A percentile compares a stretch with the other conserved stretches of the same genome.
Conservation (phyloP, 2,888 invertebrate species). For the Meteorus cinctellus region DNA sequence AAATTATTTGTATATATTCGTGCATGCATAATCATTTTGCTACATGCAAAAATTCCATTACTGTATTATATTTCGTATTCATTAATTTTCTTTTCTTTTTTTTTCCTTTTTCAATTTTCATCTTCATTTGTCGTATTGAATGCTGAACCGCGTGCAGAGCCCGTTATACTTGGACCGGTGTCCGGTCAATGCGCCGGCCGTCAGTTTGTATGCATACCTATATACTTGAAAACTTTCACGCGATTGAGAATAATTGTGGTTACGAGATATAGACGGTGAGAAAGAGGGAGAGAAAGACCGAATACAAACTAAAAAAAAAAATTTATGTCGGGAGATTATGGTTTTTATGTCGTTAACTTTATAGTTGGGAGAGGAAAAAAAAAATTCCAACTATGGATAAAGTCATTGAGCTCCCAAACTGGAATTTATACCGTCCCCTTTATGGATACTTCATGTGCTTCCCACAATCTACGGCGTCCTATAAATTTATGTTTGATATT, state of each 20-base stretch:
- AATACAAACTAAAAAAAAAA: no score
- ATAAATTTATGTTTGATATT: not conserved
- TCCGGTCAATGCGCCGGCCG: slow-evolving; percentile 23
- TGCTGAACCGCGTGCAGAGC: not conserved
- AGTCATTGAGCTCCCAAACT: slow-evolving; percentile 10
- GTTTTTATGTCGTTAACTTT: not conserved
- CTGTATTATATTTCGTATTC: not conserved
- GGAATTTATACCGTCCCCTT: not conserved
- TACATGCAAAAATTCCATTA: not conserved
- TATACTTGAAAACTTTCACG: slow-evolving; percentile 50
- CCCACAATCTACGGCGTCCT: not conserved
- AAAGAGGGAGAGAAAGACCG: slow-evolving; percentile 32
- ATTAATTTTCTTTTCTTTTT: not conserved
- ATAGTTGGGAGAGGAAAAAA: not conserved
- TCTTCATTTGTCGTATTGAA: not conserved
- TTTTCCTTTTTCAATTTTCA: not conserved
- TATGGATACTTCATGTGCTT: not conserved
- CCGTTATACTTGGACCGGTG: slow-evolving; percentile 29
- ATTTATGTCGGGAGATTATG: not conserved
- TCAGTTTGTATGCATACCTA: not conserved
- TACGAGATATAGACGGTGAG: slow-evolving; percentile 18
- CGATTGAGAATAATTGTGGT: slow-evolving; percentile 52
- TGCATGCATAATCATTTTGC: not conserved
- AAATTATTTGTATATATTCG: not conserved
- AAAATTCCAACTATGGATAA: slow-evolving; percentile 6